phyloP scores from a whole-genome alignment of 2,113 vertebrate species.

The Tetraodon nigroviridis region DNA sequence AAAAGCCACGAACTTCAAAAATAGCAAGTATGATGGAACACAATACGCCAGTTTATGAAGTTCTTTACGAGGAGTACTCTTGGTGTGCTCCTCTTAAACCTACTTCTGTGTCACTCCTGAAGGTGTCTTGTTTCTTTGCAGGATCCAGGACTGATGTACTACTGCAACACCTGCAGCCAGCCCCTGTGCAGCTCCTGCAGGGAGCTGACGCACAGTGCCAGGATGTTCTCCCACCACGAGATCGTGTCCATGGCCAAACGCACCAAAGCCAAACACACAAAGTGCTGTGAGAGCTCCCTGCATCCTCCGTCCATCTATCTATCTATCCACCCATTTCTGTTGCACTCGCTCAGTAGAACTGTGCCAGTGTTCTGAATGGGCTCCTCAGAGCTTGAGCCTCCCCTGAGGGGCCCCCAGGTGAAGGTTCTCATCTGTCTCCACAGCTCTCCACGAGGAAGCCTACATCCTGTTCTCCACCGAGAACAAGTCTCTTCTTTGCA shows the following conservation, averaged over 20 bases:
- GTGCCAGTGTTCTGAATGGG: too few species aligned
- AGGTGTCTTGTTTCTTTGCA: constrained; percentile 29
- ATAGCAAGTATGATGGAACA: neutral
- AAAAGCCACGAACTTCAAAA: neutral
- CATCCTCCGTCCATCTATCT: neutral
- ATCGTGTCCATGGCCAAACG: constrained; percentile 89
- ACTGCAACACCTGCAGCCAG: constrained; percentile 92
- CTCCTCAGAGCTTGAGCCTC: too few species aligned
- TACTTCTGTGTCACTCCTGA: neutral
- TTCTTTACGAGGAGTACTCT: neutral
- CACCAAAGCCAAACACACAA: constrained; percentile 86
- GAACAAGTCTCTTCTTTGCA: constrained; percentile 93
- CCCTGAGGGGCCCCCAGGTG: neutral
- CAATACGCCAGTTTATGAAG: too few species aligned
- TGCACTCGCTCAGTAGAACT: neutral
- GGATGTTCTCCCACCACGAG: constrained; percentile 89
- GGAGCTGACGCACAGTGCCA: constrained; percentile 86
- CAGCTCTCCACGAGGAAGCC: constrained; percentile 89
- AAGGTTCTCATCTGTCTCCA: constrained; percentile 16
- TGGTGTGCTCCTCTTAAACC: too few species aligned
- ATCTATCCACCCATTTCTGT: too few species aligned
- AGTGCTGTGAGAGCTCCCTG: constrained; percentile 78
- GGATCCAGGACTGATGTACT: constrained; percentile 86
- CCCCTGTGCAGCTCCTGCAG: constrained; percentile 86
- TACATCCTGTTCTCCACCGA: constrained; percentile 95